Evolutionary conservation across 2,888 invertebrate species (phyloP), one percentile per base, ranked within the genome.

Genomic region (Lepidochitona cinerea): DNA sequence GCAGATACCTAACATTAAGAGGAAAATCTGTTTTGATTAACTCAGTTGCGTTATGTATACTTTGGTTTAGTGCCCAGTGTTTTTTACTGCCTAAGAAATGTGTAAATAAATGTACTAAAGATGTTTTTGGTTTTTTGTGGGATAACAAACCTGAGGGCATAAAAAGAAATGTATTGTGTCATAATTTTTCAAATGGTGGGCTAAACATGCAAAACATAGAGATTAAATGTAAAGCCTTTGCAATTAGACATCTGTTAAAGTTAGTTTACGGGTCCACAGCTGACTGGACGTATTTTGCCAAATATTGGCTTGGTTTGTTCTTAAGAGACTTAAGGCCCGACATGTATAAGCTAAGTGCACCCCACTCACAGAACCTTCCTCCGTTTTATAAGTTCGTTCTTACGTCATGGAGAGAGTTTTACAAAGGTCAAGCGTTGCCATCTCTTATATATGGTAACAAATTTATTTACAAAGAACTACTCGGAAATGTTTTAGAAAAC

Each of bases 251-350:
- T 66, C 9, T 66, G 14, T 29, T 66, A 66, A 66, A 66, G 26
- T 37, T 4, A 29, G 37, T 66, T 66, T n/a, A 66, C 37, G 66
- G 66, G 12, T 23, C 36, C 18, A 7, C 64, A 26, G 64, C 64
- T 14, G 33, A 64, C 32, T 66, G 66, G 66, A 35, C 32, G 23
- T 66, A 66, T 9, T 66, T 66, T 66, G 66, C 66, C 37, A 36
- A 36, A 18, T 66, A 66, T 66, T 33, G 66, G 37, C 9, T 66
- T 9, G 66, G 66, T 29, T 36, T 66, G 14, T 35, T 37, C 37
- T 66, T 66, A 66, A 35, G 66, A 5, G 2, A 59, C 29, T 23
- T 59, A 14, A 29, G 59, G 23, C 59, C 4, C 4, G 59, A 59
- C 14, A 36, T 66, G 4, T 3, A 23, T 36, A 12, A 23, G 14